A percentile compares a stretch with the other conserved stretches of the same genome.
Conservation (phyloP, 2,888 invertebrate species). For the Eupithecia pulchellata region DNA sequence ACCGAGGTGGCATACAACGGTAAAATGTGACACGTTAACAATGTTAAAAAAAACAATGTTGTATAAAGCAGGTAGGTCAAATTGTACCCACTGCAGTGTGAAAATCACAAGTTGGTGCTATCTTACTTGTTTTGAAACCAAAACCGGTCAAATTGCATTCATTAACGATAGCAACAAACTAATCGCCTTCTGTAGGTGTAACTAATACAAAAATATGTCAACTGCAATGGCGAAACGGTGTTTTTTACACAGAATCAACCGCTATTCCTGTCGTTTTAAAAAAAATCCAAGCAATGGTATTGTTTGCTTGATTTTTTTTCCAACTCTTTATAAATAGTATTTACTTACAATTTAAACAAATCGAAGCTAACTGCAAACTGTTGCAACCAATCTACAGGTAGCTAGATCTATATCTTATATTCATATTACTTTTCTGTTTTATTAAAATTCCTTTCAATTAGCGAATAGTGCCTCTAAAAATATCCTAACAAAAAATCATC, state of each 20-base stretch:
- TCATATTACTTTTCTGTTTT: background rate
- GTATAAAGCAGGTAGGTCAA: background rate
- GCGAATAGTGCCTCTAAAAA: background rate
- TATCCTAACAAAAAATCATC: background rate
- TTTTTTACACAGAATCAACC: too few relatives aligned
- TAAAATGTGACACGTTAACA: background rate
- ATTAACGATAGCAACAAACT: background rate
- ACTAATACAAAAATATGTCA: background rate
- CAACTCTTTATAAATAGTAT: too few relatives aligned
- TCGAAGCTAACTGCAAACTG: too few relatives aligned
- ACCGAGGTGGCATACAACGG: background rate
- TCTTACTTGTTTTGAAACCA: background rate
- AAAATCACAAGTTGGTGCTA: constrained; percentile 1
- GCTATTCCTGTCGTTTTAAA: too few relatives aligned
- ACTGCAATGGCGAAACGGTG: background rate
- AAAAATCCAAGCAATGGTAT: too few relatives aligned
- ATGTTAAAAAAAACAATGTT: too few relatives aligned
- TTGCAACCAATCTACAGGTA: too few relatives aligned
- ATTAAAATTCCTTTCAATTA: background rate
- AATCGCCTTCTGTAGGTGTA: too few relatives aligned
- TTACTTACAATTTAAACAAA: too few relatives aligned
- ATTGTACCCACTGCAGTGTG: background rate
- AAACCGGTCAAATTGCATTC: constrained; percentile 2
- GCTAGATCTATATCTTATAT: too few relatives aligned
- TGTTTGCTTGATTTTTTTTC: too few relatives aligned